A percentile compares a stretch with the other conserved stretches of the same genome.
Evolutionary conservation across 2,797 vertebrate species (phyloP).

Genomic region (Thaleichthys pacificus): DNA sequence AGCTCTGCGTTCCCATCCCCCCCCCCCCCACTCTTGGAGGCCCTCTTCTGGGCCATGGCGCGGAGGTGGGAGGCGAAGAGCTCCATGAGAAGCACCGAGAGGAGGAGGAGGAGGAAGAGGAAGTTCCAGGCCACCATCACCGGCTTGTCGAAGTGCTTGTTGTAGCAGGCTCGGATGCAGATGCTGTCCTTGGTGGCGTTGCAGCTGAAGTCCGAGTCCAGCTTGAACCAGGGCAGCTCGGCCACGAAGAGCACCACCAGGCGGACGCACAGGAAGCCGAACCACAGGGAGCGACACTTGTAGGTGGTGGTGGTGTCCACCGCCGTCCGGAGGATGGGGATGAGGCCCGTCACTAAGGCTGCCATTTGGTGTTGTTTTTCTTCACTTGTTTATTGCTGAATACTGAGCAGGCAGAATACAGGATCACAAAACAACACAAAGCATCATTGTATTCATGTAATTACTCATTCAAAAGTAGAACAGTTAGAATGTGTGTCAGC

Average conservation of each 20-base stretch:
- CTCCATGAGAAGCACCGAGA: slow-evolving; percentile 62
- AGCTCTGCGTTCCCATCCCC: slow-evolving; percentile 21
- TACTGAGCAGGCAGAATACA: background rate
- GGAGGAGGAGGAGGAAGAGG: slow-evolving; percentile 47
- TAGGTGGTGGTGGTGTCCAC: slow-evolving; percentile 58
- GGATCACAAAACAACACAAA: background rate
- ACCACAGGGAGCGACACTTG: slow-evolving; percentile 61
- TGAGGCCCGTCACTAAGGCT: slow-evolving; percentile 63
- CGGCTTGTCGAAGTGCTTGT: slow-evolving; percentile 49
- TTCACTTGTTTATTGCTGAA: background rate
- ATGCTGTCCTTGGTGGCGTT: slow-evolving; percentile 13
- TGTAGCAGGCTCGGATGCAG: slow-evolving; percentile 52
- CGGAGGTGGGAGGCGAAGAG: slow-evolving; percentile 52
- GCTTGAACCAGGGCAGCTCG: slow-evolving; percentile 56
- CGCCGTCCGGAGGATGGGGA: slow-evolving; percentile 64
- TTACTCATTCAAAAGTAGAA: too few relatives aligned
- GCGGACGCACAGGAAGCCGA: slow-evolving; percentile 56
- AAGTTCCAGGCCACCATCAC: slow-evolving; percentile 59
- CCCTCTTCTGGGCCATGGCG: slow-evolving; percentile 34
- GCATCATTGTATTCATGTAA: too few relatives aligned
- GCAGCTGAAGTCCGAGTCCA: slow-evolving; percentile 52
- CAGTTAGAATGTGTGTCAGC: too few relatives aligned
- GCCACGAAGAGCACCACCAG: slow-evolving; percentile 57
- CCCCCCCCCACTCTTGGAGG: background rate
- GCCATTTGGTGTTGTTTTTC: slow-evolving; percentile 15